Percentiles rank a stretch among this genome's conserved stretches.
Evolutionary conservation across 2,797 vertebrate genomes (phyloP).

Genomic region (Brotogeris chrysoptera): DNA sequence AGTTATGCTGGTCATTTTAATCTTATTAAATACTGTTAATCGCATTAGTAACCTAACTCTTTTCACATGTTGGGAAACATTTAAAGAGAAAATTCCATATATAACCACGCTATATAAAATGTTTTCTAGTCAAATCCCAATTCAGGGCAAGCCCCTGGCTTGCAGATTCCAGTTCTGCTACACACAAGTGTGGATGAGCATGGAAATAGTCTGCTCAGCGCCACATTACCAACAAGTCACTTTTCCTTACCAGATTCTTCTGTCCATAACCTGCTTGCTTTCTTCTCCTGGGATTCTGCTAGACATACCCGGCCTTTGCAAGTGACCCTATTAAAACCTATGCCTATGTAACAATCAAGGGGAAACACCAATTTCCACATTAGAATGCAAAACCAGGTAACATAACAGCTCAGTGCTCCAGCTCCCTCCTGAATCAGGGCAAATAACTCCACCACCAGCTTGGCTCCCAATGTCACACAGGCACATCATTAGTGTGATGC

Average conservation of each 20-base stretch:
- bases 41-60: slow-evolving; percentile 68
- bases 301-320: background rate
- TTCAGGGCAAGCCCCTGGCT: background rate
- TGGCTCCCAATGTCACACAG: background rate
- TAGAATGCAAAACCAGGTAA: background rate
- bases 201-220: background rate
- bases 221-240: background rate
- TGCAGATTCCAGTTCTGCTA: background rate
- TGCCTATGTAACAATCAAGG: background rate
- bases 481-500: background rate
- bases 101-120: background rate
- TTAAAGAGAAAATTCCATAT: slow-evolving; percentile 45
- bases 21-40: slow-evolving; percentile 66
- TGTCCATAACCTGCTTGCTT: background rate
- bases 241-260: background rate
- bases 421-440: background rate
- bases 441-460: background rate
- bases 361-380: background rate
- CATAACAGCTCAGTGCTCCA: background rate
- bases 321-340: background rate
- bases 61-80: slow-evolving; percentile 60
- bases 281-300: background rate
- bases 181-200: background rate
- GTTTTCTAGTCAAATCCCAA: background rate
- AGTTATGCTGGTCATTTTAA: slow-evolving; percentile 64